Base-by-base conservation (phyloP, 2,888 invertebrate genomes). In the Parnassius orleans region DNA sequence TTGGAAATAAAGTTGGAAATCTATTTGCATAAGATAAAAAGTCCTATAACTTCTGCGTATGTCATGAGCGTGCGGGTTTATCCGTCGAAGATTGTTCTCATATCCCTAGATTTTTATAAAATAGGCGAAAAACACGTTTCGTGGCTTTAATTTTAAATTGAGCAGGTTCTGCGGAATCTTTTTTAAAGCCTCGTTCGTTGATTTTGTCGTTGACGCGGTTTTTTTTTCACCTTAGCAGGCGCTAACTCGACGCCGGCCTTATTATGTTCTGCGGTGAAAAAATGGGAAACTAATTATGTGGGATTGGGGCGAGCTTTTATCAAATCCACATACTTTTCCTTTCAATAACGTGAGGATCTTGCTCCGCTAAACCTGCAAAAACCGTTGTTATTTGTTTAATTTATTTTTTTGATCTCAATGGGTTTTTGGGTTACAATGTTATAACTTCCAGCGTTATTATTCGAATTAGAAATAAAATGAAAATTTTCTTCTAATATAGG, bases 91-190 rank as follows among this genome's bases (percentile, higher is more conserved):
- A 91, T 90, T 90, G 89, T 87, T 83, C 85, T 68, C 80, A 85
- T 85, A 90, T 87, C 86, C 87, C 83, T 78, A 81, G 85, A 89
- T 87, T 91, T 91, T 90, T 91, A 90, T 88, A 90, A 90, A 90
- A 90, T 89, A 88, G 79, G 83, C 85, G 88, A 90, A 90, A 89
- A 91, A 91, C 91, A 92, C 91, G 91, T 92, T 91, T 90, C 86
- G 85, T 90, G 91, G 91, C 90, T 92, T 91, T 91, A 90, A 91
- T 91, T 92, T 92, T 90, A 91, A 91, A 92, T 91, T 91, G 90
- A 90, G 89, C 86, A 80, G 90, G 85, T 90, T 89, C 84, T 84
- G 83, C 81, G 84, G 79, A 86, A 87, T 90, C 90, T 90, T 86
- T 70, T 33, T 78, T 78, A 87, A 91, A 90, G 87, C 90, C 85